Base-by-base conservation (phyloP, 2,888 invertebrate species). In the Ferrisia virgata region DNA sequence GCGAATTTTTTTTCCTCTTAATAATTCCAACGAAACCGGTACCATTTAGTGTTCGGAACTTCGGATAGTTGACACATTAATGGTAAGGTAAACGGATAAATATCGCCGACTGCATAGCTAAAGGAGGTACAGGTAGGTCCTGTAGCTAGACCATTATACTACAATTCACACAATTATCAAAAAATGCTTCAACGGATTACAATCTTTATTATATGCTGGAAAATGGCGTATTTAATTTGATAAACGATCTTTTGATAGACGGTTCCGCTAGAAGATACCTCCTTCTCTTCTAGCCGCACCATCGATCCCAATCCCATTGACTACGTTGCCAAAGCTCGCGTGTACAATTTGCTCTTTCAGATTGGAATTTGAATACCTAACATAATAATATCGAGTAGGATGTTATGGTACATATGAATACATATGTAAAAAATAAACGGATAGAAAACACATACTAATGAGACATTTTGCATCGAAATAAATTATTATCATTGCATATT, bases 171-270 rank as follows among this genome's bases (percentile, higher is more conserved):
- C 58, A 64, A 64, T 64, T 64, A 47, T 47, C 47, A 47, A 47
- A 64, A 43, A 64, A 64, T 64, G 58, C 13, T 11, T n/a, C n/a
- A 28, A 64, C 8, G 58, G 72, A 72, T 72, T 72, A 72, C n/a
- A 2, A 72, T 72, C 72, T 72, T 33, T 31, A n/a, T n/a, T n/a
- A 72, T 33, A 5, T 6, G 13, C 15, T 33, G 8, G 8, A 13
- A 53, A 25, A 72, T 72, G 31, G 36, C 72, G 72, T 72, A 64
- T 64, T 72, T 72, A 72, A 72, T 72, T 72, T 72, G 72, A 72
- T 72, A 72, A 33, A 72, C 33, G 72, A 72, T 72, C 33, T n/a
- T 31, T 33, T 33, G 33, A 72, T 72, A 18, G 72, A 64, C 13
- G 13, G 43, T 43, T 43, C 43, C 43, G 43, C 43, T 43, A n/a